These are phyloP conservation scores for Phenganax subtilis DNA, from an alignment of 92 coral and sea anemone genomes.

Conservation along the genomic window DNA sequence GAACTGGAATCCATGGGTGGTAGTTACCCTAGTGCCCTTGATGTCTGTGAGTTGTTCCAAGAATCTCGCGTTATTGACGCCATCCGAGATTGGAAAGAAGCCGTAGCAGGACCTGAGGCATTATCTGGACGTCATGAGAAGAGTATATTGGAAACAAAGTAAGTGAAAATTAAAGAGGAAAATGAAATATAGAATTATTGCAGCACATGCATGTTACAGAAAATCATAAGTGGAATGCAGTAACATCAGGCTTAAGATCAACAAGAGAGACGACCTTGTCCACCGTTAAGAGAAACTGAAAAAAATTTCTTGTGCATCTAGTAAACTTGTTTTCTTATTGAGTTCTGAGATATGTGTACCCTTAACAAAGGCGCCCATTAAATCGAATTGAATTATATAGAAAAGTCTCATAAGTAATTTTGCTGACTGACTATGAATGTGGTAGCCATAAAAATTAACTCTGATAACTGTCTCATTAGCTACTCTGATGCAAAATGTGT, in stretches of 20 bases:
- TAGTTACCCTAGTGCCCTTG: slow-evolving; percentile 84
- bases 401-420: no score
- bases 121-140: slow-evolving; percentile 82
- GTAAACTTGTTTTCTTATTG: slow-evolving; percentile 36
- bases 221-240: no score
- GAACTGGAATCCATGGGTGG: slow-evolving; percentile 97
- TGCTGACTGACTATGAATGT: no score
- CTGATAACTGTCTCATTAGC: no score
- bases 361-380: no score
- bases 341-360: not conserved
- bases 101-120: slow-evolving; percentile 74
- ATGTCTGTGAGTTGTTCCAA: slow-evolving; percentile 84
- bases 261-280: slow-evolving; percentile 29
- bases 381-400: no score
- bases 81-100: slow-evolving; percentile 66
- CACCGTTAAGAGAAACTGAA: slow-evolving; percentile 34
- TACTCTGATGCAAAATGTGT: not conserved
- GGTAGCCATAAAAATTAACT: no score
- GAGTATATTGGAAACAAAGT: slow-evolving; percentile 77
- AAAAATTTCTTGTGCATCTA: no score
- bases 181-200: no score
- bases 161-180: slow-evolving; percentile 40
- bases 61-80: slow-evolving; percentile 90
- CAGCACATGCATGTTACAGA: no score
- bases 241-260: no score